phyloP scores from a whole-genome alignment of 2,113 vertebrate species.

The Himantopus leucocephalus region DNA sequence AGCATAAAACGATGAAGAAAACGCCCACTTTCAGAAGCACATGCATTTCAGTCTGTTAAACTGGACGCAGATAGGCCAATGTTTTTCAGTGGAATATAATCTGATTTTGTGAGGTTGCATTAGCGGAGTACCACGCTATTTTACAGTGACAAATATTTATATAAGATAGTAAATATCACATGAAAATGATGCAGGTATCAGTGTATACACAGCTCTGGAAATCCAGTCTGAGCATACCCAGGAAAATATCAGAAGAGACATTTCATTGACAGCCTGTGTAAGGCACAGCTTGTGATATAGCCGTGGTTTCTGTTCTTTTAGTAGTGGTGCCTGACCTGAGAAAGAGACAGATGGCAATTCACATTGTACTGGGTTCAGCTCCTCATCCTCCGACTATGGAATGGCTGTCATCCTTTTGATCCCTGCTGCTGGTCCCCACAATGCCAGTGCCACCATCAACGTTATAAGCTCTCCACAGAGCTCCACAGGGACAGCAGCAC shows the following conservation, averaged over 20 bases:
- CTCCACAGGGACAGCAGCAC: neutral
- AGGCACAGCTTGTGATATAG: neutral
- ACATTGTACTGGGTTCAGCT: neutral
- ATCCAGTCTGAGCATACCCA: neutral
- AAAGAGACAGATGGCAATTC: neutral
- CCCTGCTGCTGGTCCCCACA: neutral
- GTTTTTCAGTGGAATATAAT: neutral
- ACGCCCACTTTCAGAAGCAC: neutral
- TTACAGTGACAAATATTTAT: neutral
- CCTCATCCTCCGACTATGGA: neutral
- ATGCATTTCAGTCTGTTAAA: neutral
- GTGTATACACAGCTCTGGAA: neutral
- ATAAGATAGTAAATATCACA: neutral
- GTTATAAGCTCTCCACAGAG: neutral
- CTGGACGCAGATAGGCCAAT: rapidly evolving
- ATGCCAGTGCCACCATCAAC: neutral
- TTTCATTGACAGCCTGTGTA: neutral
- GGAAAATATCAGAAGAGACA: neutral
- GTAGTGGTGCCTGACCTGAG: neutral
- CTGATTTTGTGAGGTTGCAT: neutral
- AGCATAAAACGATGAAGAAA: neutral
- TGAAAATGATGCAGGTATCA: neutral
- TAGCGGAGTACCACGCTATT: neutral
- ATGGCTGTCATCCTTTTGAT: neutral
- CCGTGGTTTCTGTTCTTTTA: neutral